Conservation (phyloP, 2,113 vertebrate genomes). For the Aleadryas rufinucha region DNA sequence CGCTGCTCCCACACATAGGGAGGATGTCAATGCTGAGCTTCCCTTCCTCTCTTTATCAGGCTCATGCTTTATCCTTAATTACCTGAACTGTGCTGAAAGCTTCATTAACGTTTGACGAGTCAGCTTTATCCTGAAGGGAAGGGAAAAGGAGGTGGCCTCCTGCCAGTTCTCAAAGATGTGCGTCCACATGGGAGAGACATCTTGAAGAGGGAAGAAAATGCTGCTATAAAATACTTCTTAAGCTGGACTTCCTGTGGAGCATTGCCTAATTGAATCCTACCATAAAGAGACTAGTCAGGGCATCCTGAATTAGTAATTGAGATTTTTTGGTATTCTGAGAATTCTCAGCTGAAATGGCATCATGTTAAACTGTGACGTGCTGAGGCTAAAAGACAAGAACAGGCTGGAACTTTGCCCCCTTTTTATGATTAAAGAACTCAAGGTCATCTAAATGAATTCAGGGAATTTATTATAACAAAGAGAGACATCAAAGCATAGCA, state of each 20-base stretch:
- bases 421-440: slow-evolving; percentile 6
- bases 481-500: slow-evolving; percentile 1
- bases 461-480: not conserved
- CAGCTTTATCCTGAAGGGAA: not conserved
- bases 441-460: slow-evolving; percentile 15
- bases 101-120: not conserved
- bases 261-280: not conserved
- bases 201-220: not conserved
- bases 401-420: not conserved
- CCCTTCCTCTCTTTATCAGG: not conserved
- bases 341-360: not conserved
- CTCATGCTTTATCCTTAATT: not conserved
- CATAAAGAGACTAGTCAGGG: not conserved
- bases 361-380: not conserved
- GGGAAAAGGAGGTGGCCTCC: not conserved
- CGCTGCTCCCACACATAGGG: rapidly evolving
- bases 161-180: not conserved
- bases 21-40: not conserved
- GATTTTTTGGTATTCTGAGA: not conserved
- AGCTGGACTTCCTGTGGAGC: not conserved
- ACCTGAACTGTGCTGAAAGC: not conserved
- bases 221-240: not conserved
- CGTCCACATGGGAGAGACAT: not conserved
- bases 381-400: not conserved
- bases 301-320: not conserved